phyloP scores from a whole-genome alignment of 1,140 invertebrate species.

The Oryctes rhinoceros region DNA sequence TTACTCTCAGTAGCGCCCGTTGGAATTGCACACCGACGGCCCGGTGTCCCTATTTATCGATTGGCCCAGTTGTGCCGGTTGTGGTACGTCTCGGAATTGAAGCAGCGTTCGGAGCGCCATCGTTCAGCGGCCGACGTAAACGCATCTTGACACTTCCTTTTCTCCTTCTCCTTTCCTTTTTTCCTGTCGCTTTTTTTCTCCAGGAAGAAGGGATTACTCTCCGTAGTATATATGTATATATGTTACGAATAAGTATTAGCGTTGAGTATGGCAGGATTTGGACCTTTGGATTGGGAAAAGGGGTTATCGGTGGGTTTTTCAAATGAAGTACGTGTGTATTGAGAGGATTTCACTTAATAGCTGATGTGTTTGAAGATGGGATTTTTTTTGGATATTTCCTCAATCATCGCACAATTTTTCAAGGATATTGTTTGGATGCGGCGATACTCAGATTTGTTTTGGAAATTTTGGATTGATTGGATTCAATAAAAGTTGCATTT shows the following conservation, averaged over 20 bases:
- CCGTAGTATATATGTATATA: not conserved
- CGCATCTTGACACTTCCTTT: constrained; percentile 46
- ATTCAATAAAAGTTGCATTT: too few species aligned
- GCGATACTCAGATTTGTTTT: too few species aligned
- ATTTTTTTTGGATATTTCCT: not conserved
- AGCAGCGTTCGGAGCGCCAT: constrained; percentile 47
- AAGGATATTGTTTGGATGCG: too few species aligned
- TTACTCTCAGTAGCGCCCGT: constrained; percentile 46
- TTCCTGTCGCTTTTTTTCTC: constrained; percentile 20
- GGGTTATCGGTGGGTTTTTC: not conserved
- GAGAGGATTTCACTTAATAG: not conserved
- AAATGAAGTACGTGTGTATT: not conserved
- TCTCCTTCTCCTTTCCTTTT: constrained; percentile 41
- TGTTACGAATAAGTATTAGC: not conserved
- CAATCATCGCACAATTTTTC: not conserved
- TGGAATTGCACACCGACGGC: constrained; percentile 48
- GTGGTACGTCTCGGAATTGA: constrained; percentile 32
- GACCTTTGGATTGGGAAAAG: not conserved
- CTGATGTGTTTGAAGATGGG: not conserved
- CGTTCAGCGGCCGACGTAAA: constrained; percentile 51
- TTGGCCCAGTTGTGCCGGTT: constrained; percentile 56
- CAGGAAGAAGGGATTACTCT: constrained; percentile 18
- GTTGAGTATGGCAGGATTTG: not conserved
- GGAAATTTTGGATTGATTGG: too few species aligned
- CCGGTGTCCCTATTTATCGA: constrained; percentile 54